A percentile compares a stretch with the other conserved stretches of the same genome.
Conservation (phyloP, 1,140 invertebrate genomes). For the Euwallacea similis region DNA sequence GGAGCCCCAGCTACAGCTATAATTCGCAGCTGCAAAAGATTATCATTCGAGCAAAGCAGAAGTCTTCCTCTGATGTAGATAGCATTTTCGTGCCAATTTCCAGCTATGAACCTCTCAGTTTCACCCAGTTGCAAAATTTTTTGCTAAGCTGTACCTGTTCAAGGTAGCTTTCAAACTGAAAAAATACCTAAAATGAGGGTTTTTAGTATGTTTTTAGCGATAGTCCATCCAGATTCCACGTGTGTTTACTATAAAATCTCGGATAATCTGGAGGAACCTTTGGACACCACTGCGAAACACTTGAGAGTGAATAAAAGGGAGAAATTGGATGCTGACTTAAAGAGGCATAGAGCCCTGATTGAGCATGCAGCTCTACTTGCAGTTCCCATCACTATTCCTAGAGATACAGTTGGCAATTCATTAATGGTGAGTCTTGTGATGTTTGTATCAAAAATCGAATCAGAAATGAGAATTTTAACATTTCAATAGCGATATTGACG, state of each 20-base stretch:
- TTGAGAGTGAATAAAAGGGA: slow-evolving; percentile 38
- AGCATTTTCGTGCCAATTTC: slow-evolving; percentile 42
- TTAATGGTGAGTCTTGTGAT: no score
- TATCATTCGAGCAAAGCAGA: slow-evolving; percentile 43
- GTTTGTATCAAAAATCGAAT: no score
- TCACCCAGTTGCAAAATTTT: slow-evolving; percentile 40
- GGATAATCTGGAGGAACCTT: slow-evolving; percentile 39
- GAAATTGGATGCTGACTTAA: slow-evolving; percentile 43
- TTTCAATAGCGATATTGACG: no score
- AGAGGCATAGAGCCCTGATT: slow-evolving; percentile 38
- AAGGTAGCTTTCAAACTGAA: neutral
- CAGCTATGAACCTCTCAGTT: slow-evolving; percentile 40
- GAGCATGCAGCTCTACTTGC: slow-evolving; percentile 40
- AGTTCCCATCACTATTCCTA: slow-evolving; percentile 26
- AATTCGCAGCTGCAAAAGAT: slow-evolving; percentile 35
- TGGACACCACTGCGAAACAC: slow-evolving; percentile 38
- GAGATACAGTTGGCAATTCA: neutral
- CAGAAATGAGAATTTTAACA: no score
- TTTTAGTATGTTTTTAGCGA: slow-evolving; percentile 41
- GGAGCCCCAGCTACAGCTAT: slow-evolving; percentile 42
- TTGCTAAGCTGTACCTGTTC: slow-evolving; percentile 1
- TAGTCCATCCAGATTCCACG: slow-evolving; percentile 48
- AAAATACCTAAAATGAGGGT: neutral
- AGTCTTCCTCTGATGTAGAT: slow-evolving; percentile 20
- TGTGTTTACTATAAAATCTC: slow-evolving; percentile 48